A percentile compares a stretch with the other conserved stretches of the same genome.
Evolutionary conservation across 2,113 vertebrate genomes (phyloP).

Genomic region (Cryptotis parvus): DNA sequence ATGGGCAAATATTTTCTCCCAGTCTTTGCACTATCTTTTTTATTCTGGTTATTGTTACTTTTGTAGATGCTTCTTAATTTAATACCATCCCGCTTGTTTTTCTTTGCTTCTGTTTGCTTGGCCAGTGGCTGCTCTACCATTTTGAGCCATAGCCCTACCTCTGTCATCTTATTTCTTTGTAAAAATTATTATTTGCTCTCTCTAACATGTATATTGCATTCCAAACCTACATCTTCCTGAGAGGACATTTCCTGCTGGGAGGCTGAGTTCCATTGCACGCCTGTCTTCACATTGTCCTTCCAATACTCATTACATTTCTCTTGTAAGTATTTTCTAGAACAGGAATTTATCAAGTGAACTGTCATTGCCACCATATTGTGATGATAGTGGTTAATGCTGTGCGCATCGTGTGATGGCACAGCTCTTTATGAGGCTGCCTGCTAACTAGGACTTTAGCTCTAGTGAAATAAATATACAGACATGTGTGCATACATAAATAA

Average conservation of each 20-base stretch:
- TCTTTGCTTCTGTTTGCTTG: no score
- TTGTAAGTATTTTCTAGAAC: not conserved
- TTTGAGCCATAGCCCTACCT: not conserved
- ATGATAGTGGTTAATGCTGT: conserved; percentile 30
- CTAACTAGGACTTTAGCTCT: conserved; percentile 59
- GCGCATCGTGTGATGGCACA: conserved; percentile 1
- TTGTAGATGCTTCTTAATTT: no score
- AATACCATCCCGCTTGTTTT: no score
- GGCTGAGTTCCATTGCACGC: not conserved
- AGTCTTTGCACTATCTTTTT: no score
- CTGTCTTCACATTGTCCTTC: not conserved
- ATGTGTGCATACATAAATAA: not conserved
- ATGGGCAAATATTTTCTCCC: no score
- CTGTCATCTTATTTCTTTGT: conserved; percentile 50
- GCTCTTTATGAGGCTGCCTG: conserved; percentile 27
- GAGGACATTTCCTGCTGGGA: not conserved
- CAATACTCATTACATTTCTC: not conserved
- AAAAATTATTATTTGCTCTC: conserved; percentile 10
- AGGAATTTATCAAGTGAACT: conserved; percentile 38
- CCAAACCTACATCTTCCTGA: conserved; percentile 17
- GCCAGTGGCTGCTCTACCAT: no score
- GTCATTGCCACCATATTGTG: conserved; percentile 33
- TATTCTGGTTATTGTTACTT: no score
- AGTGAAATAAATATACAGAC: not conserved
- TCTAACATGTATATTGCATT: conserved; percentile 22